These are phyloP conservation scores for Echinometra lucunter DNA, from an alignment of 53 echinoderm and acorn worm species.

Conservation along the genomic window DNA sequence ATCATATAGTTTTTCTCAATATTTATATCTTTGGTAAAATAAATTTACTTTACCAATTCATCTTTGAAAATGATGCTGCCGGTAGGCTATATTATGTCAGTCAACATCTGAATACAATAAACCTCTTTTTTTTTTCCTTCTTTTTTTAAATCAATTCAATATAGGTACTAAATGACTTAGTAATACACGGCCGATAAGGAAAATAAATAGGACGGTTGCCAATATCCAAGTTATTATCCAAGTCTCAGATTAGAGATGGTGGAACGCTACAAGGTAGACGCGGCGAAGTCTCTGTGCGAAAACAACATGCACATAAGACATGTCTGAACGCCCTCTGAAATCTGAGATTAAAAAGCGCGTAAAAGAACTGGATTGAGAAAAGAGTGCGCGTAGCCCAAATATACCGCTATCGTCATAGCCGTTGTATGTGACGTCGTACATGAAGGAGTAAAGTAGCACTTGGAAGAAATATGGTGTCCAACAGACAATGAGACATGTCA, in stretches of 20 bases:
- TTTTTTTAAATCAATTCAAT: not conserved
- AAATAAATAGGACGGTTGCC: not conserved
- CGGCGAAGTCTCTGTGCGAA: conserved; percentile 12
- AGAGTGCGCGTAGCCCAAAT: conserved; percentile 94
- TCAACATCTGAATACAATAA: not conserved
- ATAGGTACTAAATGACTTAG: not conserved
- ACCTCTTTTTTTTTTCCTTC: too few relatives aligned
- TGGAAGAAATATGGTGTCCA: conserved; percentile 98
- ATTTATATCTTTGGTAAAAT: conserved; percentile 17
- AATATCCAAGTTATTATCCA: conserved; percentile 5
- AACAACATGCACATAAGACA: conserved; percentile 61
- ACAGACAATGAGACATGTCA: conserved; percentile 89
- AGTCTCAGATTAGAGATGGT: conserved; percentile 31
- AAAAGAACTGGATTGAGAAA: conserved; percentile 92
- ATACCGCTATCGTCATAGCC: conserved; percentile 84
- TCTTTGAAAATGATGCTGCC: not conserved
- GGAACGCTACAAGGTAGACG: conserved; percentile 64
- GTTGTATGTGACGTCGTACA: conserved; percentile 74
- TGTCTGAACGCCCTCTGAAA: conserved; percentile 87
- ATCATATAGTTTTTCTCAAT: not conserved
- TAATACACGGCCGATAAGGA: not conserved
- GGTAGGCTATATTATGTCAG: not conserved
- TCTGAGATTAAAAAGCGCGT: conserved; percentile 90
- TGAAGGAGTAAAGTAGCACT: conserved; percentile 87
- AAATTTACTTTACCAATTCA: not conserved